Base-by-base conservation (phyloP, 30 jellyfish, hydroid and myxozoan species). In the Hydractinia symbiolongicarpus region DNA sequence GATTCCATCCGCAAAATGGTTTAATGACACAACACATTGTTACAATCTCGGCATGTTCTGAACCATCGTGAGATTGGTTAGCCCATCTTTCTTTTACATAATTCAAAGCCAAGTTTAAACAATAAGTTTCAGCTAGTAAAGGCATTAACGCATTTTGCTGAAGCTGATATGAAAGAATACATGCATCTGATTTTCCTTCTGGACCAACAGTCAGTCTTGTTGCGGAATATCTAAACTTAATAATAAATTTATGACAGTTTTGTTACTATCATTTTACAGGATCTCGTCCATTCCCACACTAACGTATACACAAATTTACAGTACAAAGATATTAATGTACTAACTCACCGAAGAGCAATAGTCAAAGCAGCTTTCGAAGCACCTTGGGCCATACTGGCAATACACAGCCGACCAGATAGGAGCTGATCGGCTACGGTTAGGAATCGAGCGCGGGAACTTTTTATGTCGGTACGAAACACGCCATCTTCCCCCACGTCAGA, bases 11-110 rank as follows among this genome's bases (percentile, higher is more conserved):
- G 8, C 95, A 90, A 77, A 89, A 79, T n/a, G 97, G 97, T 57
- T 89, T 89, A 7, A 89, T 89, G 19, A 90, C 97, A 61, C 97
- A 89, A 77, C 97, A 89, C 97, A 89, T 89, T 13, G 97, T 89
- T 20, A 89, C 97, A 7, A 84, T 79, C 8, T 89, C 97, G 1
- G 86, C 86, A 71, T 89, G 95, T 79, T 84, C 97, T 11, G 95
- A 75, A 53, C 97, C 95, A 81, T 84, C 97, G 50, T 79, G 78
- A 15, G 92, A 68, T 79, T 89, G 96, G 30, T 71, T 66, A 50
- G 97, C 97, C 97, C 97, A 89, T 74, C 95, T 68, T 54, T 85
- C 97, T 70, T 89, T 89, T 53, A 89, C 93, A 52, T 89, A 89
- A 74, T 89, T 92, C 87, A 89, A 76, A 54, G 89, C 92, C 50